Evolutionary conservation across 1,140 invertebrate species (phyloP), one percentile per base, ranked within the genome.

Genomic region (Chironomus tepperi): DNA sequence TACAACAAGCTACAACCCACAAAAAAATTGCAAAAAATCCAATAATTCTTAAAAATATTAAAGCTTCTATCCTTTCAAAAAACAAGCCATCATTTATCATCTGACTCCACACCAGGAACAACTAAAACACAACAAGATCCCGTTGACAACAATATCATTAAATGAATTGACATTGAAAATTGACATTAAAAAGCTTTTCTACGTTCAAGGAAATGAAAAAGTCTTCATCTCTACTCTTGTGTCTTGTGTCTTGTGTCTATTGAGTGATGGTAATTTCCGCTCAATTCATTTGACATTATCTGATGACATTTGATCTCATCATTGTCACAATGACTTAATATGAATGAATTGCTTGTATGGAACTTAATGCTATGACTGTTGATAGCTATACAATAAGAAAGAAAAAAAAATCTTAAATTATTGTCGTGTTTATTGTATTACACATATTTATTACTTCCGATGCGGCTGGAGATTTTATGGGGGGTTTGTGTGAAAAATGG

Each of bases 271-370:
- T 15, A 15, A 15, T 15, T 12, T 57, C 12, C 10, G n/a, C 47
- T 57, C 47, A 57, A 57, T 57, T 15, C 47, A 57, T 57, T 57
- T 57, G 47, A 57, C 47, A 57, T 57, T 57, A 57, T 57, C 47
- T n/a, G 47, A 57, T 57, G 47, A 57, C 47, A 57, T 57, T 57
- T 15, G 47, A 57, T 57, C 47, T 57, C 47, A 57, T 57, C 47
- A 57, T 57, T 57, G 47, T n/a, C 24, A 34, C 24, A 34, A 34
- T 34, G 24, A 34, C 24, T 34, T 34, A 34, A 34, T 34, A 5
- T 34, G 24, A 34, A 34, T 34, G 24, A 34, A 34, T 34, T 34
- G 24, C 5, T 34, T 34, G 24, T 34, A 34, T 34, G 24, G 24
- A 2, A 34, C 24, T 34, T 34, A 2, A 5, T 34, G 5, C 5